phyloP scores from a whole-genome alignment of 2,797 vertebrate species.

The Menidia menidia region DNA sequence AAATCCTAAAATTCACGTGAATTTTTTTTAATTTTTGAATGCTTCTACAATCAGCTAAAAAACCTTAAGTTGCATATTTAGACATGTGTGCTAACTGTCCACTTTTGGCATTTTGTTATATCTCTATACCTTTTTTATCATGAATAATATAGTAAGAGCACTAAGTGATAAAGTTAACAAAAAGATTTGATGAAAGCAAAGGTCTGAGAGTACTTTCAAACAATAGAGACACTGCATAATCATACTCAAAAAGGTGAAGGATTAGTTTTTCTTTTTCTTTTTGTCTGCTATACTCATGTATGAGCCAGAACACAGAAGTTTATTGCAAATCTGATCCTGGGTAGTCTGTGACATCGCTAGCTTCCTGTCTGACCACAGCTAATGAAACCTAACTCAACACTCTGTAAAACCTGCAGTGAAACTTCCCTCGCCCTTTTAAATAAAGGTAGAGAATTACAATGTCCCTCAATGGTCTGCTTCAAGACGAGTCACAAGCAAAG shows the following conservation, averaged over 20 bases:
- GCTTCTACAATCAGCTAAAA: too few species aligned
- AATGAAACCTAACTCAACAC: slow-evolving; percentile 66
- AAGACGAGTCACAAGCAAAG: background rate
- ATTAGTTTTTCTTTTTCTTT: too few species aligned
- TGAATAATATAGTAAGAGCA: background rate
- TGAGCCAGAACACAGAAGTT: slow-evolving; percentile 12
- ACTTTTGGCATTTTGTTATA: background rate
- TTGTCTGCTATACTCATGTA: too few species aligned
- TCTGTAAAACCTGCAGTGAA: slow-evolving; percentile 70
- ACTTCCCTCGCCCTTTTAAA: slow-evolving; percentile 23
- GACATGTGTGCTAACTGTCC: background rate
- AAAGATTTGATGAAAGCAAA: too few species aligned
- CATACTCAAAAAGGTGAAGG: too few species aligned
- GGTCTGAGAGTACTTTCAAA: too few species aligned
- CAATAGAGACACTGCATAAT: background rate
- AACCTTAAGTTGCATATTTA: too few species aligned
- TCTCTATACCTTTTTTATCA: background rate
- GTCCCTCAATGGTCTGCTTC: background rate
- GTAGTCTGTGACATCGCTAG: slow-evolving; percentile 24
- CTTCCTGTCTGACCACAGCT: slow-evolving; percentile 49
- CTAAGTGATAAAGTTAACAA: too few species aligned
- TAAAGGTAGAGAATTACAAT: slow-evolving; percentile 12
- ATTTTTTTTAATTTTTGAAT: too few species aligned
- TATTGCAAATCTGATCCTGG: slow-evolving; percentile 45
- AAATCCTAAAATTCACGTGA: too few species aligned